Evolutionary conservation across 2,888 invertebrate genomes (phyloP), one percentile per base, ranked within the genome.

Genomic region (Agrotis clavis): DNA sequence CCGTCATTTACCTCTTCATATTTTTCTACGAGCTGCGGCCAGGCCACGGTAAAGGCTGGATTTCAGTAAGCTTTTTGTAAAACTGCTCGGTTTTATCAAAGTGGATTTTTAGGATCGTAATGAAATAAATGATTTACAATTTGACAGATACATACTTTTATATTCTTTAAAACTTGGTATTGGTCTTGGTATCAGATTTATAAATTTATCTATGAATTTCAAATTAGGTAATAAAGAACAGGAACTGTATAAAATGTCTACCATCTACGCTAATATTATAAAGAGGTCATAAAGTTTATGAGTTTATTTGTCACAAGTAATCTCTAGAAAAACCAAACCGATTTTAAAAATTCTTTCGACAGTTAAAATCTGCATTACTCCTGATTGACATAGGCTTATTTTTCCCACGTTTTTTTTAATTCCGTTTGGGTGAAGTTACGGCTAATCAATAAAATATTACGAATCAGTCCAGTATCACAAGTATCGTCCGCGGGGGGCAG

Each of bases 1-100:
- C 90, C 81, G 84, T 84, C 89, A 89, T 94, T 92, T 90, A 89
- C 90, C 87, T 89, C 87, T 88, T 90, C 89, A 90, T 85, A 86
- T 88, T 86, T 88, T 86, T 86, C 78, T 76, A 68, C 35, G 67
- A 73, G 30, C 62, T 57, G 72, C 67, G 64, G 35, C 19, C 61
- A 53, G n/a, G 41, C 21, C 59, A 30, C 48, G 56, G 41, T 41
- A 41, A n/a, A 53, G 53, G 67, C 65, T 70, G 71, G 77, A 77
- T 73, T 72, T 72, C 71, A 75, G 74, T 82, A 69, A 77, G 68
- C 77, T 77, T 61, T 62, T 67, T 47, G 54, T 51, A 51, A 62
- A 71, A 67, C 72, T 66, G 54, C 71, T 53, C 14, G 53, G 16
- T 54, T 79, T 67, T 67, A 64, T 63, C 54, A 30, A 51, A 65